A percentile compares a stretch with the other conserved stretches of the same genome.
Conservation (phyloP, 2,113 vertebrate species). For the Laticauda laticaudata region DNA sequence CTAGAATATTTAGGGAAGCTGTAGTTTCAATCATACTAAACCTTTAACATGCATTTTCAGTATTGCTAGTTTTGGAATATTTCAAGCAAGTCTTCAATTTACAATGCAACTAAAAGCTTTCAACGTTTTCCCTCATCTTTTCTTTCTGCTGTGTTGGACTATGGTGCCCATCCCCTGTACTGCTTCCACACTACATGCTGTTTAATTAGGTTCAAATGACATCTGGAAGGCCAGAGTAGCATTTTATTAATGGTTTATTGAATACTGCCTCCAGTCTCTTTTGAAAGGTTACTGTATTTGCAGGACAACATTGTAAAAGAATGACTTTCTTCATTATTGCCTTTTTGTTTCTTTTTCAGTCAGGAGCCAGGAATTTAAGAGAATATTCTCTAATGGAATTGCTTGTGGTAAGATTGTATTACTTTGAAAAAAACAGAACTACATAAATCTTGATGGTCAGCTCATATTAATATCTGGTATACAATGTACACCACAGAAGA, state of each 20-base stretch:
- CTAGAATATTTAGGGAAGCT: neutral
- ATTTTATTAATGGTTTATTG: neutral
- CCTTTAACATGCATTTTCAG: neutral
- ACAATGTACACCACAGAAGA: neutral
- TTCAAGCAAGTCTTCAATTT: neutral
- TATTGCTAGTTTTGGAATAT: neutral
- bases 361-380: conserved; percentile 85
- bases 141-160: neutral
- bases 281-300: neutral
- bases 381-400: conserved; percentile 95
- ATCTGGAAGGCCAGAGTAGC: neutral
- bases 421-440: neutral
- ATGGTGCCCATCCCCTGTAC: neutral
- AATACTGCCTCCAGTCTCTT: neutral
- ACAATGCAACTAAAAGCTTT: neutral
- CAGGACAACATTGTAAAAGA: neutral
- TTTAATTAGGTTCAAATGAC: neutral
- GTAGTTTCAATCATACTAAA: too few species aligned
- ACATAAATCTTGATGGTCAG: neutral
- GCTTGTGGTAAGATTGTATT: conserved; percentile 84
- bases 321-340: neutral
- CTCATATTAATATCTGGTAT: neutral
- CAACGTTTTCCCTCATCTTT: neutral
- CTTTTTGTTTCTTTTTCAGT: conserved; percentile 71
- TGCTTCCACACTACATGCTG: too few species aligned